Base-by-base conservation (phyloP, 2,888 invertebrate genomes). In the Drosophila silvestris region DNA sequence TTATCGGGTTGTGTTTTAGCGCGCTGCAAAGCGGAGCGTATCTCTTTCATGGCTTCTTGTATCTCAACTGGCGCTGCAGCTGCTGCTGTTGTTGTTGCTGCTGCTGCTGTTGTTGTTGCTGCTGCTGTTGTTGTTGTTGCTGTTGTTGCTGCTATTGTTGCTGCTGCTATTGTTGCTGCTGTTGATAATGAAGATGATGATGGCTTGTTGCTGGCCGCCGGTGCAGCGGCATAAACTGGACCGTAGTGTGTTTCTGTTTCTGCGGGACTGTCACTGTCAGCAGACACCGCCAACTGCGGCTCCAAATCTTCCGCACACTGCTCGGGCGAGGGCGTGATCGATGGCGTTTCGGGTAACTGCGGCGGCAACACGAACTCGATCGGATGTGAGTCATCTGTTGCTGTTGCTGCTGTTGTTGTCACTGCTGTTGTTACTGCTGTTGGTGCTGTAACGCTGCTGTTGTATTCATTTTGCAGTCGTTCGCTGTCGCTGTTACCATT, bases 21-120 rank as follows among this genome's bases (percentile, higher is more conserved):
- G 5, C 92, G 92, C 94, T 95, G 97, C 79, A 97, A 93, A 77
- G 96, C 96, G 88, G 97, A 95, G 61, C 97, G 95, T 85, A 98
- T 97, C 83, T 97, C 97, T 91, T 97, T 97, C 89, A 97, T 96
- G 47, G 97, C 96, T 83, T 97, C 95, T 92, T 93, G 92, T 73
- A 93, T 93, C 60, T 93, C 92, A 33, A 90, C 85, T 95, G 96
- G 85, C 35, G 96, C 96, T 10, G 95, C 95, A 10, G 95, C 95
- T 41, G 64, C 22, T 44, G 69, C 37, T 41, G 70, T 37, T n/a
- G 50, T 1, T 26, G 32, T 3, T 19, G 65, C 35, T 5, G 44
- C 7, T 28, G 53, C n/a, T n/a, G 50, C 7, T 14, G 53, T n/a
- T 51, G 64, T 16, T n/a, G 50, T 9, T 37, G 41, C 4, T 12